These are phyloP conservation scores for Nerophis ophidion DNA, from an alignment of 2,113 vertebrate genomes.

Conservation along the genomic window DNA sequence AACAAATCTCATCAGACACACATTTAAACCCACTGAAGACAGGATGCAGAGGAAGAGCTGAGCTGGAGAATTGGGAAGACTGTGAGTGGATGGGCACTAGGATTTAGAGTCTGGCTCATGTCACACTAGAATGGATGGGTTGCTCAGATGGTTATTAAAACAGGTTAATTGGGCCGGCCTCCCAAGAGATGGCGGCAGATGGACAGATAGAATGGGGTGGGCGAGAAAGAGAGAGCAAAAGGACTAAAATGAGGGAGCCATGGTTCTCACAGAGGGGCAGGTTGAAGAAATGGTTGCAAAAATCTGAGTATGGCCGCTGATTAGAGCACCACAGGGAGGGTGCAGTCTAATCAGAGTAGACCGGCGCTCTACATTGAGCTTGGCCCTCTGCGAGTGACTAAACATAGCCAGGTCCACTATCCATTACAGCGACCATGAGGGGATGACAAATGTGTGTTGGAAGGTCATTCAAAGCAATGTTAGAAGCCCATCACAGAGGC, in stretches of 20 bases:
- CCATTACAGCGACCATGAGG: conserved; percentile 29
- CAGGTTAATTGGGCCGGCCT: conserved; percentile 68
- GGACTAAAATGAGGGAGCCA: conserved; percentile 29
- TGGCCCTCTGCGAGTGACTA: conserved; percentile 27
- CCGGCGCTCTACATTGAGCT: conserved; percentile 24
- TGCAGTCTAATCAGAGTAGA: conserved; percentile 50
- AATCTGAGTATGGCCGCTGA: conserved; percentile 45
- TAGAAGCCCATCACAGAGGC: conserved; percentile 19
- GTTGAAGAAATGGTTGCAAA: conserved; percentile 31
- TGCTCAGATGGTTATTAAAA: conserved; percentile 68
- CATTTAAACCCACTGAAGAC: conserved; percentile 30
- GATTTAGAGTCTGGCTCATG: conserved; percentile 41
- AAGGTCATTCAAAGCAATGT: conserved; percentile 33
- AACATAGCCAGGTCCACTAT: conserved; percentile 35
- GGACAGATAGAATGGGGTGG: conserved; percentile 56
- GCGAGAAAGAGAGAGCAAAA: conserved; percentile 42
- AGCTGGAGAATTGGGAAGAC: not conserved
- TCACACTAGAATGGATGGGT: conserved; percentile 57
- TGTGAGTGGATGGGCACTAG: conserved; percentile 25
- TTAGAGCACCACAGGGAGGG: conserved; percentile 45
- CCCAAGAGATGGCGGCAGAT: conserved; percentile 59
- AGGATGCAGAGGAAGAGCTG: conserved; percentile 6
- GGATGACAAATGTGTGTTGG: conserved; percentile 33
- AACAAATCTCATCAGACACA: conserved; percentile 7
- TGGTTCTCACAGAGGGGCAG: conserved; percentile 23